Conservation (phyloP, 2,888 invertebrate genomes). For the Trypoxylon attenuatum region DNA sequence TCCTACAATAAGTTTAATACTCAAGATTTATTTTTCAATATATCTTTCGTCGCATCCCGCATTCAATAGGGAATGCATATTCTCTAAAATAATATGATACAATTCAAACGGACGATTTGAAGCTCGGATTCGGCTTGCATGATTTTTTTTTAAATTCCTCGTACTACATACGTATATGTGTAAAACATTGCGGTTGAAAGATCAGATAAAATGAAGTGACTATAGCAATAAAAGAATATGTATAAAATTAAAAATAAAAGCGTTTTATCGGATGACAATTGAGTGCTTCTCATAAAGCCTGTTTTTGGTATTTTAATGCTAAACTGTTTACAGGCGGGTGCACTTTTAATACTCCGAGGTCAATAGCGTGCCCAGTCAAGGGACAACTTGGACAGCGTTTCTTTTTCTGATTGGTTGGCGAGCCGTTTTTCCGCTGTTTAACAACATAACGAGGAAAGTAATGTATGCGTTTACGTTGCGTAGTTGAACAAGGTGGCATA, state of each 20-base stretch:
- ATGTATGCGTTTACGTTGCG: conserved; percentile 62
- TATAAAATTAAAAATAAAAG: not conserved
- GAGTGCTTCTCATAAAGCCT: conserved; percentile 12
- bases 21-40: not conserved
- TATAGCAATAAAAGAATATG: not conserved
- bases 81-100: not conserved
- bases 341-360: conserved; percentile 59
- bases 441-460: conserved; percentile 66
- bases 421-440: conserved; percentile 52
- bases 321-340: conserved; percentile 58
- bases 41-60: too few species aligned
- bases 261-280: not conserved
- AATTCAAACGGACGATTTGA: not conserved
- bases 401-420: conserved; percentile 43
- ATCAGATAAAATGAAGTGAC: too few species aligned
- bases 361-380: conserved; percentile 63
- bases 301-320: conserved; percentile 61
- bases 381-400: conserved; percentile 58
- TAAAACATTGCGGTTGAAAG: too few species aligned
- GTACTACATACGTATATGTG: too few species aligned
- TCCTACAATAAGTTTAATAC: not conserved
- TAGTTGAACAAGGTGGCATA: conserved; percentile 57
- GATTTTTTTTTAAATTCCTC: too few species aligned
- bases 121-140: not conserved
- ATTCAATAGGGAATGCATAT: not conserved